Conservation (phyloP, 2,888 invertebrate genomes). For the Lasioglossum pauxillum region DNA sequence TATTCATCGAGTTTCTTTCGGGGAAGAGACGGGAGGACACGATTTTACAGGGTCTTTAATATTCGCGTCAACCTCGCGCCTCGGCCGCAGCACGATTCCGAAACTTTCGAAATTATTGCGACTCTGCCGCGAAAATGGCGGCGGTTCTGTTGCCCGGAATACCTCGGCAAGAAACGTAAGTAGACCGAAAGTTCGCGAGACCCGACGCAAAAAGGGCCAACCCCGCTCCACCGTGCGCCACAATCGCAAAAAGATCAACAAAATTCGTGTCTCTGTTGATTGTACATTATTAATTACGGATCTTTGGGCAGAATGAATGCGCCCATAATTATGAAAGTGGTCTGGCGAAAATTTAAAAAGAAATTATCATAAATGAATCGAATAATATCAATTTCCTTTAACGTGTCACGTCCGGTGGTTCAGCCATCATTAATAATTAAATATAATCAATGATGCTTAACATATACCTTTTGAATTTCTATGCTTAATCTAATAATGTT, state of each 20-base stretch:
- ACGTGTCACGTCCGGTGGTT: no score
- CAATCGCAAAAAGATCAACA: not conserved
- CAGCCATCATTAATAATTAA: no score
- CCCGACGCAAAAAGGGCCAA: not conserved
- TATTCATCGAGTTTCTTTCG: conserved; percentile 23
- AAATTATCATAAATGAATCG: no score
- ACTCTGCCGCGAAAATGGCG: not conserved
- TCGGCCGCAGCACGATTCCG: conserved; percentile 1
- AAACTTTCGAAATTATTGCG: conserved; percentile 26
- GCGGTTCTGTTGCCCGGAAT: conserved; percentile 10
- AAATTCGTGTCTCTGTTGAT: not conserved
- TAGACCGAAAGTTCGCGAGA: conserved; percentile 1
- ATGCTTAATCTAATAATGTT: no score
- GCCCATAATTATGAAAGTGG: no score
- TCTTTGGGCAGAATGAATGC: not conserved
- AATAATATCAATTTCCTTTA: no score
- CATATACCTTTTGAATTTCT: no score
- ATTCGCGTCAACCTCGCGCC: conserved; percentile 20
- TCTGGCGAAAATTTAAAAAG: no score
- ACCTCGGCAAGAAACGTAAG: conserved; percentile 8
- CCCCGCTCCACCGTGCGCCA: not conserved
- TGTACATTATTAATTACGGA: not conserved
- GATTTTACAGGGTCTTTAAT: conserved; percentile 18
- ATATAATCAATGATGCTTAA: no score
- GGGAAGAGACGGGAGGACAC: not conserved